Conservation (phyloP, 1,140 invertebrate genomes). For the Lineus longissimus region DNA sequence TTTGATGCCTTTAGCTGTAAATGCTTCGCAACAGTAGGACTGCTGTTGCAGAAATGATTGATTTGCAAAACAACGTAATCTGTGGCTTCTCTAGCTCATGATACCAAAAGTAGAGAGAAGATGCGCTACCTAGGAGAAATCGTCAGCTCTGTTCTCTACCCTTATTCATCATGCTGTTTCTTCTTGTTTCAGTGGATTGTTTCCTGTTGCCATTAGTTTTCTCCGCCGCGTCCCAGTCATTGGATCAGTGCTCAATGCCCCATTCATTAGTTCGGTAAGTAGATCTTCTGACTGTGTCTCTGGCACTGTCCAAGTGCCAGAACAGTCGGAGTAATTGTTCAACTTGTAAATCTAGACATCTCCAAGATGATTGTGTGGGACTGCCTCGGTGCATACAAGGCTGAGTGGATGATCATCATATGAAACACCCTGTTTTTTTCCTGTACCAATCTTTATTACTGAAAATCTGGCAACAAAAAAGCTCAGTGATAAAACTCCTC, state of each 20-base stretch:
- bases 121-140: not conserved
- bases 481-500: too few species aligned
- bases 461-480: too few species aligned
- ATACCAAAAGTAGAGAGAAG: not conserved
- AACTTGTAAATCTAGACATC: not conserved
- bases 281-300: not conserved
- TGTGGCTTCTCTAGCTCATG: not conserved
- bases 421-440: too few species aligned
- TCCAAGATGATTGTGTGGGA: not conserved
- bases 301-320: not conserved
- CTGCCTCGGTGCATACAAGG: too few species aligned
- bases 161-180: slow-evolving; percentile 7
- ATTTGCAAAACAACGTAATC: not conserved
- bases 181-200: slow-evolving; percentile 61
- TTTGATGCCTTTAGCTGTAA: not conserved
- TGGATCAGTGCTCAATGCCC: slow-evolving; percentile 61
- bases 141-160: not conserved
- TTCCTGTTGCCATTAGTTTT: slow-evolving; percentile 66
- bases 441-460: too few species aligned
- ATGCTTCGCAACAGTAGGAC: too few species aligned
- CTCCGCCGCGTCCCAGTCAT: slow-evolving; percentile 63
- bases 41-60: not conserved
- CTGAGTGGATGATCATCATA: too few species aligned
- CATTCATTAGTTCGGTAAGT: slow-evolving; percentile 61
- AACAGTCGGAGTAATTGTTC: not conserved